phyloP scores from a whole-genome alignment of 1,140 invertebrate genomes.

The Coelopa frigida region DNA sequence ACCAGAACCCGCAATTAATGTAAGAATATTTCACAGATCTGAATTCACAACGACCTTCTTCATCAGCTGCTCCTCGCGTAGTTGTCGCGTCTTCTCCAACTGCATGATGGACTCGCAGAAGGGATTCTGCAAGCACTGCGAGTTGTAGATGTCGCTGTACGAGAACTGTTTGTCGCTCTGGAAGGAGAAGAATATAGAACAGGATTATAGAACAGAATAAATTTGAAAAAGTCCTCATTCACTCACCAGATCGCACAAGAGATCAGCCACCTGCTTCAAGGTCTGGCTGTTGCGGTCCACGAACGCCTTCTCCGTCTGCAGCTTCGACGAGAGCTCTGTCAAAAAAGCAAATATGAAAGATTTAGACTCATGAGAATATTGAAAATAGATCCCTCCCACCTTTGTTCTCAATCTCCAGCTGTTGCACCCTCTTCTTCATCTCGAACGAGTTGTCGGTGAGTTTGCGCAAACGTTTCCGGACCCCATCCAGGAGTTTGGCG shows the following conservation, averaged over 20 bases:
- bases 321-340: conserved; percentile 8
- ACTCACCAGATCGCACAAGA: conserved; percentile 24
- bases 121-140: conserved; percentile 19
- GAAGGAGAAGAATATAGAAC: background rate
- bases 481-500: conserved; percentile 15
- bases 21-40: too few relatives aligned
- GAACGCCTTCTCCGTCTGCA: conserved; percentile 7
- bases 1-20: background rate
- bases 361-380: too few relatives aligned
- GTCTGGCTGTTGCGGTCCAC: conserved; percentile 10
- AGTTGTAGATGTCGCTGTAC: conserved; percentile 21
- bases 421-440: conserved; percentile 14
- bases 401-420: conserved; percentile 14
- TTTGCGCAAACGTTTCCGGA: conserved; percentile 16
- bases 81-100: conserved; percentile 3
- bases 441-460: conserved; percentile 16
- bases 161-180: conserved; percentile 14
- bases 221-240: background rate
- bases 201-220: background rate
- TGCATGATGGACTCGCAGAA: conserved; percentile 21
- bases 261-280: conserved; percentile 25
- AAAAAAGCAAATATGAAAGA: too few relatives aligned
- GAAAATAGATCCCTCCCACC: conserved; percentile 12
- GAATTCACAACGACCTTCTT: background rate
- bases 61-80: background rate